Base-by-base conservation (phyloP, 2,888 invertebrate species). In the Hypena proboscidalis region DNA sequence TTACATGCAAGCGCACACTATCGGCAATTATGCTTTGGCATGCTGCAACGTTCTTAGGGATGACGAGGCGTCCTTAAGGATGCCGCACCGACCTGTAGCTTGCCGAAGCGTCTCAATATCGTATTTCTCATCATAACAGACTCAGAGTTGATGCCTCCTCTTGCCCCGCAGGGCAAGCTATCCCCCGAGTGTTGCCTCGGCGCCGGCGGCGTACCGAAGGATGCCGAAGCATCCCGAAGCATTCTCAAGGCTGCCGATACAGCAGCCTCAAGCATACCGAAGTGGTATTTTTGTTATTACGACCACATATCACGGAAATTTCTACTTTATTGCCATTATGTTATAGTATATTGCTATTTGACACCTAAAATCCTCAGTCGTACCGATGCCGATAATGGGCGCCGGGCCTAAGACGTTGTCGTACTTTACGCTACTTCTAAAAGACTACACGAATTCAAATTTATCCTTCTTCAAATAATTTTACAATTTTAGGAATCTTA, bases 251-350 rank as follows among this genome's bases (percentile, higher is more conserved):
- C 38, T 37, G 33, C 38, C 30, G 23, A 31, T 31, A 19, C 38
- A 38, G 8, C 26, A 32, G 21, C 33, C 38, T 32, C 27, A 27
- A 35, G 34, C 19, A 35, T 35, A n/a, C 34, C 25, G 34, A 35
- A 35, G 34, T 27, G 36, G 43, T 45, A 46, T 37, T 51, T 51
- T 51, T 46, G 35, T 51, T 51, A 51, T 45, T 44, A 42, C 41
- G 41, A 50, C 41, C 50, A 42, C 22, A 45, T 46, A 45, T 50
- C 32, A 46, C 23, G 38, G 42, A 46, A 46, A 46, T 42, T 45
- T 51, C 51, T 39, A 51, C 43, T 43, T 51, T 40, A 42, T 46
- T 51, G 51, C 36, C 44, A 44, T 49, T 20, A 49, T 33, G 27
- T 49, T 49, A 40, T 23, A 23, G 36, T 49, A 49, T 47, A 46